phyloP scores from a whole-genome alignment of 2,113 vertebrate genomes.

The Caranx ignobilis region DNA sequence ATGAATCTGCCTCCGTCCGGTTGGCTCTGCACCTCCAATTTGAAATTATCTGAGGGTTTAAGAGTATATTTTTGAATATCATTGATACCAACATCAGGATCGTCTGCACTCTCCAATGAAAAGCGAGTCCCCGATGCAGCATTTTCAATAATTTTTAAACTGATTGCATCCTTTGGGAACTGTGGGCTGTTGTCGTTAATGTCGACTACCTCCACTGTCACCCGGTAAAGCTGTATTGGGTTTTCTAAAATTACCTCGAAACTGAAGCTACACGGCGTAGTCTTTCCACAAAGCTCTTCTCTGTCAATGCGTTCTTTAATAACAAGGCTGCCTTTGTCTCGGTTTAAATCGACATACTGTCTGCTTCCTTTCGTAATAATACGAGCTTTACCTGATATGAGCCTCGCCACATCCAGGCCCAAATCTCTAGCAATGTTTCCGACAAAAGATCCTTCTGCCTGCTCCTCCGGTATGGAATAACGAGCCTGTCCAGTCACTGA shows the following conservation, averaged over 20 bases:
- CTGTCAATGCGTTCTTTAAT: constrained; percentile 87
- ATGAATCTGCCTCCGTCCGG: constrained; percentile 54
- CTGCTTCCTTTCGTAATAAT: constrained; percentile 80
- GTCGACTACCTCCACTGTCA: constrained; percentile 79
- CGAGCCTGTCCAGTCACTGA: constrained; percentile 68
- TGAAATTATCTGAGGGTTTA: constrained; percentile 69
- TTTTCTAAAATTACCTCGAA: constrained; percentile 86
- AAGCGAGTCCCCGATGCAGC: constrained; percentile 56
- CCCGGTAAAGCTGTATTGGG: constrained; percentile 79
- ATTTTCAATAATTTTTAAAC: constrained; percentile 70
- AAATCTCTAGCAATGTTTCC: constrained; percentile 84
- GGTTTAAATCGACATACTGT: constrained; percentile 82
- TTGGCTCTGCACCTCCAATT: constrained; percentile 67
- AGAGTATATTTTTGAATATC: constrained; percentile 75
- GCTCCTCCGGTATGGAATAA: constrained; percentile 85
- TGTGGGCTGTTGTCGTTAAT: constrained; percentile 80
- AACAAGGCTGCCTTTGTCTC: constrained; percentile 77
- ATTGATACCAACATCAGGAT: constrained; percentile 78
- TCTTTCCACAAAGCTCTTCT: constrained; percentile 85
- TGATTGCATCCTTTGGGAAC: constrained; percentile 69
- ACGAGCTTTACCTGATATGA: constrained; percentile 81
- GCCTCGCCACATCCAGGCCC: constrained; percentile 79
- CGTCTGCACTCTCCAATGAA: constrained; percentile 64
- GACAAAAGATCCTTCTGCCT: constrained; percentile 83
- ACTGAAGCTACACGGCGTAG: constrained; percentile 83